Percentiles rank a stretch among this genome's conserved stretches.
phyloP scores from a whole-genome alignment of 1,140 invertebrate species.

The Drosophila kohkoa region DNA sequence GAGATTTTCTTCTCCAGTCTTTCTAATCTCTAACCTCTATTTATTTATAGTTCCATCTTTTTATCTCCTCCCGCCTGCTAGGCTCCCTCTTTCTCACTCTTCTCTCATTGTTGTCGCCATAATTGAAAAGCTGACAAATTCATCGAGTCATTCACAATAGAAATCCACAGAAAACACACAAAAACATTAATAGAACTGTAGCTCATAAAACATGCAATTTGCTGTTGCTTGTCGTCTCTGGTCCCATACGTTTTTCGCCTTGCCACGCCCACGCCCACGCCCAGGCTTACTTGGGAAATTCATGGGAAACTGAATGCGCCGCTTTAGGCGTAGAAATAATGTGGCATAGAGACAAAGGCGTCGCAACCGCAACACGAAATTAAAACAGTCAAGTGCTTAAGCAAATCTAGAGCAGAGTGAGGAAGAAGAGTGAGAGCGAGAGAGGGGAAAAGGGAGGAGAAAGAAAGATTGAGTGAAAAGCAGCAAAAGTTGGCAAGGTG shows the following conservation, averaged over 20 bases:
- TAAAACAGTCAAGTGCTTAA: constrained; percentile 11
- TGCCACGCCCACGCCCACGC: background rate
- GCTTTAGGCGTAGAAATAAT: constrained; percentile 4
- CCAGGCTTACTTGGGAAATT: background rate
- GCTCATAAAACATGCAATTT: constrained; percentile 15
- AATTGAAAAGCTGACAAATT: constrained; percentile 9
- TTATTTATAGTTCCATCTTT: too few species aligned
- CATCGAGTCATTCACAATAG: constrained; percentile 10
- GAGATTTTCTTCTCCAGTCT: too few species aligned
- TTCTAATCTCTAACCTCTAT: too few species aligned
- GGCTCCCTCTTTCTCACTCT: too few species aligned
- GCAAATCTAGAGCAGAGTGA: background rate
- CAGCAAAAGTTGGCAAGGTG: background rate
- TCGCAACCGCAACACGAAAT: constrained; percentile 3
- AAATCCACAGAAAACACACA: background rate
- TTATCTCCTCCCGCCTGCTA: too few species aligned
- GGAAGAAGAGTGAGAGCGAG: background rate
- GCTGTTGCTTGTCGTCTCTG: background rate
- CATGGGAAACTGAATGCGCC: background rate
- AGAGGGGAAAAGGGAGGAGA: background rate
- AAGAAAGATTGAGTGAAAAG: background rate
- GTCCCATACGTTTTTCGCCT: background rate
- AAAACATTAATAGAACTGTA: constrained; percentile 3
- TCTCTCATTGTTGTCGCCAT: too few species aligned
- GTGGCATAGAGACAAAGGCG: constrained; percentile 9